These are phyloP conservation scores for Bambusicola thoracicus DNA, from an alignment of 2,113 vertebrate species.

Conservation along the genomic window DNA sequence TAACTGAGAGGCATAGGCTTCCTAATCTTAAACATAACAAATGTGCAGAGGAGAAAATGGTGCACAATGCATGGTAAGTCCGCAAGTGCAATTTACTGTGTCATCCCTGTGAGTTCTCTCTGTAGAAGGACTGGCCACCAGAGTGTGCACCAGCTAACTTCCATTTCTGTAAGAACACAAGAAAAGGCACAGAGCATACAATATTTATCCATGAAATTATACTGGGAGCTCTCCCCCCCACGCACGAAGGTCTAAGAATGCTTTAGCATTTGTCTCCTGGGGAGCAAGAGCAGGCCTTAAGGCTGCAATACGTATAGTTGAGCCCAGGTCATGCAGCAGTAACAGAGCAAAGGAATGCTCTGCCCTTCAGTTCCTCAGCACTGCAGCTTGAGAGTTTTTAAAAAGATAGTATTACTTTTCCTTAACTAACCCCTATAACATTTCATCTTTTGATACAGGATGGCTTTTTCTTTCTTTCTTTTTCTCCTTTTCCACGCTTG, in stretches of 20 bases:
- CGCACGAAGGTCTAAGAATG: background rate
- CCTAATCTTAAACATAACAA: background rate
- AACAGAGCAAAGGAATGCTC: background rate
- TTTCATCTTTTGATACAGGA: background rate
- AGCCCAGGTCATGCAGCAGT: background rate
- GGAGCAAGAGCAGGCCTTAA: background rate
- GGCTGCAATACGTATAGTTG: conserved; percentile 18
- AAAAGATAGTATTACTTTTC: background rate
- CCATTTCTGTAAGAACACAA: background rate
- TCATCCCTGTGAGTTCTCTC: background rate
- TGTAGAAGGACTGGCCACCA: background rate
- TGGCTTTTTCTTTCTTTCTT: background rate
- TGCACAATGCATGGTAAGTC: background rate
- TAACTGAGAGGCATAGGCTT: background rate
- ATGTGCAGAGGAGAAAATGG: background rate
- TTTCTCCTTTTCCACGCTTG: background rate
- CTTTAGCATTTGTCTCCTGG: background rate
- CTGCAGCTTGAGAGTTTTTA: background rate
- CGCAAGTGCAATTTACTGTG: background rate
- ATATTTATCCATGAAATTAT: conserved; percentile 47
- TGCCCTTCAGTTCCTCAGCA: background rate
- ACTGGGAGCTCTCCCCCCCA: background rate
- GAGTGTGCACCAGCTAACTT: conserved; percentile 9
- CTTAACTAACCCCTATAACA: background rate
- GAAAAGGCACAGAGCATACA: background rate